Percentiles rank a stretch among this genome's conserved stretches.
phyloP scores from a whole-genome alignment of 2,797 vertebrate genomes.

The Anguilla megastoma region DNA sequence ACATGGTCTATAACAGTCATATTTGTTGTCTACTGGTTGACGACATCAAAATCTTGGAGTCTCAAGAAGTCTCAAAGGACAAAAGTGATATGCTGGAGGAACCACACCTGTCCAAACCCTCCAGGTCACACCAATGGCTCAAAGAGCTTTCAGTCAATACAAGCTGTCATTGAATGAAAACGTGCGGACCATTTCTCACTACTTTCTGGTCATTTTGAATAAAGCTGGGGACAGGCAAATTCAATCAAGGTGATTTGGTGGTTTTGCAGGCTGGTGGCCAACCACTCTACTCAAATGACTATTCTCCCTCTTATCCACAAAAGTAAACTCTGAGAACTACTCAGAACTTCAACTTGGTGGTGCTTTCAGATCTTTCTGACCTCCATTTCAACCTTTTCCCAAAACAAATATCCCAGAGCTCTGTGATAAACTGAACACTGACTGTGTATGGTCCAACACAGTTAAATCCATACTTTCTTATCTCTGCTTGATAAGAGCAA shows the following conservation, averaged over 20 bases:
- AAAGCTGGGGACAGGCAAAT: not conserved
- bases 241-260: not conserved
- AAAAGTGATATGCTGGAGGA: not conserved
- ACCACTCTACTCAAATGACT: not conserved
- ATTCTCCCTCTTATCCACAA: not conserved
- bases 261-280: not conserved
- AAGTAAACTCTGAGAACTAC: not conserved
- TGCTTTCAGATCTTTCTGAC: not conserved
- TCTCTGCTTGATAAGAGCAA: not conserved
- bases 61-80: not conserved
- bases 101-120: not conserved
- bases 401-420: conserved; percentile 17
- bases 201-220: not conserved
- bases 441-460: not conserved
- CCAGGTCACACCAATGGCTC: not conserved
- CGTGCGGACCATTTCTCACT: not conserved
- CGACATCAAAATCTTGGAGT: not conserved
- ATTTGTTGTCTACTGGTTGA: not conserved
- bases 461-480: conserved; percentile 1
- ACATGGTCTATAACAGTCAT: not conserved
- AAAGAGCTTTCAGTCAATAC: not conserved
- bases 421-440: not conserved
- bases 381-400: not conserved
- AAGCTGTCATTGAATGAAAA: not conserved
- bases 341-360: not conserved